phyloP scores from a whole-genome alignment of 2,888 invertebrate species.

The Oligia latruncula region DNA sequence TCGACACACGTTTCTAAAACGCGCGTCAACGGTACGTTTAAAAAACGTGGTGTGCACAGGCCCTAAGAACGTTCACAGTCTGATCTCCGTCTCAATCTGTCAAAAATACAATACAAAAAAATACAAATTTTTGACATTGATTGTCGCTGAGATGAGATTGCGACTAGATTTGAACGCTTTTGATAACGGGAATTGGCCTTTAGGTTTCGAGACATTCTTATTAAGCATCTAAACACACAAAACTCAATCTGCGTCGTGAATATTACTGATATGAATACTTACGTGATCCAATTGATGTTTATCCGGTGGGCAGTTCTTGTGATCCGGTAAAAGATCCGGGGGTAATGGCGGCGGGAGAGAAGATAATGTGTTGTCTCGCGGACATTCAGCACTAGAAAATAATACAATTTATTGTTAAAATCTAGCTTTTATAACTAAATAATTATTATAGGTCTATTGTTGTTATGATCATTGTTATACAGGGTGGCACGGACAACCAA shows the following conservation, averaged over 20 bases:
- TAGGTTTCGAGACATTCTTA: background rate
- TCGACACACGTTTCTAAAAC: too few relatives aligned
- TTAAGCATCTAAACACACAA: background rate
- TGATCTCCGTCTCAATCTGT: too few relatives aligned
- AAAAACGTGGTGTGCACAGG: too few relatives aligned
- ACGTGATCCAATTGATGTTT: constrained; percentile 98
- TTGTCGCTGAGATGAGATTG: too few relatives aligned
- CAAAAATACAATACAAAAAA: too few relatives aligned
- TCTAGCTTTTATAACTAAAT: background rate
- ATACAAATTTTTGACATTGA: too few relatives aligned
- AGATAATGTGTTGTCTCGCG: constrained; percentile 87
- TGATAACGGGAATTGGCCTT: too few relatives aligned
- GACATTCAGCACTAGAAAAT: constrained; percentile 79
- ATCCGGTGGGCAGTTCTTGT: constrained; percentile 95
- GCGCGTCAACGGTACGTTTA: too few relatives aligned
- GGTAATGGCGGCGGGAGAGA: constrained; percentile 91
- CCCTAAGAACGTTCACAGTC: too few relatives aligned
- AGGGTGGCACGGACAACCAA: too few relatives aligned
- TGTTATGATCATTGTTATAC: background rate
- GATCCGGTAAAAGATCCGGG: constrained; percentile 94
- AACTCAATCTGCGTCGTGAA: background rate
- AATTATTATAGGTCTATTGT: background rate
- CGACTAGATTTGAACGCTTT: too few relatives aligned
- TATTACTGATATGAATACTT: constrained; percentile 72
- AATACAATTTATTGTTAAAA: background rate